Evolutionary conservation across 2,888 invertebrate genomes (phyloP), one percentile per base, ranked within the genome.

Genomic region (Drosophila differens): DNA sequence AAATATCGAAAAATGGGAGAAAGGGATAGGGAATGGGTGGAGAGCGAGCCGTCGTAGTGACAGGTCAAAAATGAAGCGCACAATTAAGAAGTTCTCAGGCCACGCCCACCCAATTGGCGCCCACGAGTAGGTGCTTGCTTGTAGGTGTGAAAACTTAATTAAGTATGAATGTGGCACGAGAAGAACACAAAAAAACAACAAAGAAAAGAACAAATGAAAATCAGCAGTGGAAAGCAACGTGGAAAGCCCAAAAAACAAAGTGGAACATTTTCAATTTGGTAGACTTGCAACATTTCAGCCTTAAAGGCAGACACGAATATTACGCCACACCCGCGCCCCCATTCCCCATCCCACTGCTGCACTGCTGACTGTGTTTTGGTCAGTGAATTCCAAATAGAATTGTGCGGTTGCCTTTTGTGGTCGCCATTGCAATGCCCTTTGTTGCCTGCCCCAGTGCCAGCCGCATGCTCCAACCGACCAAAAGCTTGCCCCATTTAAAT

Each of bases 41-140:
- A 54, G 28, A 9, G 32, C 44, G 55, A 57, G 30, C 51, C 19
- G 22, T 77, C 32, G 32, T 74, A 74, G 79, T 73, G 82, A 74
- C 89, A 89, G 84, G 79, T 87, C 83, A 91, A 87, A 91, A 89
- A 85, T 89, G 89, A 89, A 91, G 90, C 81, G 87, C 78, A 76
- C 84, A 91, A 90, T 91, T 91, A 90, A 90, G 82, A 83, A 79
- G 80, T 70, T 75, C 84, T 77, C 82, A 72, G 53, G 69, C 65
- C 81, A 63, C 76, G 76, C 76, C 79, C 65, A 44, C 62, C 33
- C 51, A 66, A 44, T 55, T 28, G 57, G 54, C 47, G 30, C 63
- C 59, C 49, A 14, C 4, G 52, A 14, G 37, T 22, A 41, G 53
- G 4, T 35, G 54, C 33, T 53, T 16, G 55, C 44, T 39, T 41